Conservation (phyloP, 2,113 vertebrate genomes). For the Falcunculus frontatus region DNA sequence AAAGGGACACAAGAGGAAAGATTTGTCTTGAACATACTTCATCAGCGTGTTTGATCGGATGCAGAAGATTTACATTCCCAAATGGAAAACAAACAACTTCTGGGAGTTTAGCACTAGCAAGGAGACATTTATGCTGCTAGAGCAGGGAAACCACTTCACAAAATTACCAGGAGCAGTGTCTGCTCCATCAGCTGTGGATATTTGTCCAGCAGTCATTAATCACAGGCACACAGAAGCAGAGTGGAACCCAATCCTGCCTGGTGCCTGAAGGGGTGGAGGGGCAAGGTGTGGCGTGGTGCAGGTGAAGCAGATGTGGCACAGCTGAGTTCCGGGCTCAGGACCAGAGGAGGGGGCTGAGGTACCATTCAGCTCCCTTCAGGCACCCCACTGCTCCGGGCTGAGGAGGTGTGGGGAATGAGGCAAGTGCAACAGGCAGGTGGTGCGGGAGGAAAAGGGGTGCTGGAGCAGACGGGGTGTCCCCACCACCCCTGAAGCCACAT, state of each 20-base stretch:
- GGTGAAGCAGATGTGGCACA: background rate
- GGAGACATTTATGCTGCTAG: background rate
- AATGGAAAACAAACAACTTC: background rate
- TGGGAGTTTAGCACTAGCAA: background rate
- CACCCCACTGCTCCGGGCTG: accelerated
- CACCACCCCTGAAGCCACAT: background rate
- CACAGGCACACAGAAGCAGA: background rate
- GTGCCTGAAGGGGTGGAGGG: background rate
- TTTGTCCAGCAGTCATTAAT: background rate
- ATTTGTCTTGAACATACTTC: background rate
- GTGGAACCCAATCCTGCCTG: background rate
- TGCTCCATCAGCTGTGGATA: background rate
- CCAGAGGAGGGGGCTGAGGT: background rate
- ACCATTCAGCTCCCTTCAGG: background rate
- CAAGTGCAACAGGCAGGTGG: accelerated
- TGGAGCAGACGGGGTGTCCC: accelerated
- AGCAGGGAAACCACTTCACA: background rate
- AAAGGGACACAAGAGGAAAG: background rate
- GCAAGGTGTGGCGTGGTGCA: accelerated
- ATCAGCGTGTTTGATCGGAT: accelerated
- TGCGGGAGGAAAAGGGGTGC: background rate
- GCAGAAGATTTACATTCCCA: background rate
- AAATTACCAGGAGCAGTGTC: background rate
- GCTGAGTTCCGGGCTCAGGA: background rate
- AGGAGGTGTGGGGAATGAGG: background rate